Evolutionary conservation across 2,113 vertebrate species (phyloP).

Genomic region (Craseonycteris thonglongyai): DNA sequence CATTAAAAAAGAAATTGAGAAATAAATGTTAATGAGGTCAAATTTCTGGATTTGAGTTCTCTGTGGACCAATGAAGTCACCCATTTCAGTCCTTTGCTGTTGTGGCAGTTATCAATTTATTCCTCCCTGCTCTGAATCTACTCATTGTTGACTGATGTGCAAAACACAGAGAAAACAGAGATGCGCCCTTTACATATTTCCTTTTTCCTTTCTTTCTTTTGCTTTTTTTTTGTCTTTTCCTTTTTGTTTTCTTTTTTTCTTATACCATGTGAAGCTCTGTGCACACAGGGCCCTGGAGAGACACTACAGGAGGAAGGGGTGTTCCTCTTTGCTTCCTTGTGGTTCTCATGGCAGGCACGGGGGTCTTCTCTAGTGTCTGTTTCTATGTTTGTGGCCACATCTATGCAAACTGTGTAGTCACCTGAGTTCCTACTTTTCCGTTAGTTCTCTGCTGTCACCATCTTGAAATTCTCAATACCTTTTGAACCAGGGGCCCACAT

Average conservation of each 20-base stretch:
- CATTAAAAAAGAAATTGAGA: neutral
- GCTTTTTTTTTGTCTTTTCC: neutral
- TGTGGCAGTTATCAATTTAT: neutral
- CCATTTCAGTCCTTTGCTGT: neutral
- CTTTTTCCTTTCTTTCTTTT: too few relatives aligned
- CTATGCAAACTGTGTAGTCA: neutral
- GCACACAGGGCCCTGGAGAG: neutral
- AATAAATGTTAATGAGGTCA: neutral
- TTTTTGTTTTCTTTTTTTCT: neutral
- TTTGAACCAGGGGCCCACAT: neutral
- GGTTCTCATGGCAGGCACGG: neutral
- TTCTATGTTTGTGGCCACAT: neutral
- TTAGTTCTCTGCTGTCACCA: neutral
- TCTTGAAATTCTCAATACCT: neutral
- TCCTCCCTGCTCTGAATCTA: neutral
- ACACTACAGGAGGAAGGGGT: neutral
- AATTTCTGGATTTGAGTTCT: slow-evolving; percentile 1
- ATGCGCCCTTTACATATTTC: neutral
- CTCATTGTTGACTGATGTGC: neutral
- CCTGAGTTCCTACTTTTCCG: neutral
- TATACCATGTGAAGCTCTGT: neutral
- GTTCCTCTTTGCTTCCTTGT: neutral
- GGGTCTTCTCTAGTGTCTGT: neutral
- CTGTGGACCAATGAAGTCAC: neutral
- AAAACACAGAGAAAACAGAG: neutral